A percentile compares a stretch with the other conserved stretches of the same genome.
Conservation (phyloP, 2,888 invertebrate genomes). For the Athalia circularis region DNA sequence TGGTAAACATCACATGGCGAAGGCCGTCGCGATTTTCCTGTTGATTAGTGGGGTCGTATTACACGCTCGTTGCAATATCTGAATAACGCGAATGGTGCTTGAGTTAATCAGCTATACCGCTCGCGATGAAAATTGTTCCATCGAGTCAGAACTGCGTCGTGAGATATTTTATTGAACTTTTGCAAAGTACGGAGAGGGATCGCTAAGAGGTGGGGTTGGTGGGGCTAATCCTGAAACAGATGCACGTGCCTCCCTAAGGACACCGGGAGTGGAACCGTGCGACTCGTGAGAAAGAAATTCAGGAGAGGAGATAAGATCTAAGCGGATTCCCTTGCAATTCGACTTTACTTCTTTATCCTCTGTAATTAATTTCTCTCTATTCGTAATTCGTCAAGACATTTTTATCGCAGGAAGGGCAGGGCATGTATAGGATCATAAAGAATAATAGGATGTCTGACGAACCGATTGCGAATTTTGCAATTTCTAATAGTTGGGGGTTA, state of each 20-base stretch:
- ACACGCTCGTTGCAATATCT: not conserved
- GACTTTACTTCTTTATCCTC: conserved; percentile 35
- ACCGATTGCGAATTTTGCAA: too few species aligned
- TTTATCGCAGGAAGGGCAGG: not conserved
- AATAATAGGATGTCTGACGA: not conserved
- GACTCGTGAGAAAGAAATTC: conserved; percentile 13
- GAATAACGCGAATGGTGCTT: not conserved
- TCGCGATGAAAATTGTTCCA: too few species aligned
- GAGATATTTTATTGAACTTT: too few species aligned
- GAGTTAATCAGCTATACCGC: too few species aligned
- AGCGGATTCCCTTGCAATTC: conserved; percentile 40
- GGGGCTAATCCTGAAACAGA: conserved; percentile 25
- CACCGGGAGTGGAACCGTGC: conserved; percentile 1
- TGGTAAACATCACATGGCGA: conserved; percentile 20
- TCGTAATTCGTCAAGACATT: not conserved
- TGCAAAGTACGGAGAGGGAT: too few species aligned
- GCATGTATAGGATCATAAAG: not conserved
- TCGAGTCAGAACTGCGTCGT: too few species aligned
- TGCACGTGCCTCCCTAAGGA: conserved; percentile 40
- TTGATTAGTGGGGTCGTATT: not conserved
- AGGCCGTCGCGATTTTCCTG: conserved; percentile 19
- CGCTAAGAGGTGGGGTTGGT: too few species aligned
- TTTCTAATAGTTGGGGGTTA: too few species aligned
- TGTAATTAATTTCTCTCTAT: conserved; percentile 29
- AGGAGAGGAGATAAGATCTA: conserved; percentile 29